Percentiles rank a stretch among this genome's conserved stretches.
Evolutionary conservation across 2,113 vertebrate species (phyloP).

Genomic region (Myrmophylax atrothorax): DNA sequence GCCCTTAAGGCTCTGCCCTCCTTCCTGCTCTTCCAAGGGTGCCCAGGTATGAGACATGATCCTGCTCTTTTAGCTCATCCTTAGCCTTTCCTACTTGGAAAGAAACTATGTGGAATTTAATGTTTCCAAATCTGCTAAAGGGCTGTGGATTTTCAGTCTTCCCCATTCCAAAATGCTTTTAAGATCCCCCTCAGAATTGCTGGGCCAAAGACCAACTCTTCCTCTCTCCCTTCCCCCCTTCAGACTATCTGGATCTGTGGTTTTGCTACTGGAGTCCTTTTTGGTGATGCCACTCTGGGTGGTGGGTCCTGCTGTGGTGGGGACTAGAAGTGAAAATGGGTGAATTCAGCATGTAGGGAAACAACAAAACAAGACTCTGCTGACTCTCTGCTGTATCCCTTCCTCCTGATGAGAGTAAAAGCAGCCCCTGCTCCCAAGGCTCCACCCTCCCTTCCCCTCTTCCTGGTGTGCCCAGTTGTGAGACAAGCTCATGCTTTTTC

Average conservation of each 20-base stretch:
- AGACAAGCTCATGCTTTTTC: not conserved
- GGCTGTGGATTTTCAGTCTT: too few species aligned
- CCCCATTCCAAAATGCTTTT: too few species aligned
- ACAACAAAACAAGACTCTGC: too few species aligned
- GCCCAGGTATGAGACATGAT: not conserved
- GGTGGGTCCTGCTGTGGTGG: too few species aligned
- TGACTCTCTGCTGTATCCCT: too few species aligned
- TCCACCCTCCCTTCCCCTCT: not conserved
- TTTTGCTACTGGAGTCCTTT: not conserved
- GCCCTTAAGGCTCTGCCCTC: rapidly evolving
- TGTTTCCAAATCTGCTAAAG: too few species aligned
- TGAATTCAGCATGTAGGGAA: not conserved
- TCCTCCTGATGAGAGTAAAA: too few species aligned
- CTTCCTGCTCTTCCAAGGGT: not conserved
- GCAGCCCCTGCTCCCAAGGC: too few species aligned
- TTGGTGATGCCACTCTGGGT: rapidly evolving
- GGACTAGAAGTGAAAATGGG: not conserved
- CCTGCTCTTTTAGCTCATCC: not conserved
- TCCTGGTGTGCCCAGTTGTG: not conserved
- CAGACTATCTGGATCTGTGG: not conserved
- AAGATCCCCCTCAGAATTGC: too few species aligned
- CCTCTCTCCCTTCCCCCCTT: not conserved
- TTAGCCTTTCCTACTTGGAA: not conserved
- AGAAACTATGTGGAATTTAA: not conserved
- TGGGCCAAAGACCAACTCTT: not conserved